Conservation (phyloP, 2,113 vertebrate species). For the Urocitellus parryii region DNA sequence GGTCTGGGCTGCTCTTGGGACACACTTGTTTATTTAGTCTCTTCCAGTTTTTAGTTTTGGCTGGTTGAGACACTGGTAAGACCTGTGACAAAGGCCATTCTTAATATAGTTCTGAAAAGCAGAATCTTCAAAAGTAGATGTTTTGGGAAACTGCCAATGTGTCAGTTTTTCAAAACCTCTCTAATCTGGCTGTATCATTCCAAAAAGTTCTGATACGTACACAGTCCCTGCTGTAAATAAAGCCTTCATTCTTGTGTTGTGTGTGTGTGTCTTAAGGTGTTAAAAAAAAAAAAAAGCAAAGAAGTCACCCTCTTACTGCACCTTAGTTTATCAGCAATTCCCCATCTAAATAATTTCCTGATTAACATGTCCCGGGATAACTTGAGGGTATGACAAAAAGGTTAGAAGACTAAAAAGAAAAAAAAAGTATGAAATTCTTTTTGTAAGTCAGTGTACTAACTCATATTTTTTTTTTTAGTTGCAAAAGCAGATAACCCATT, state of each 20-base stretch:
- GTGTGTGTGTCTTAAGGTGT: background rate
- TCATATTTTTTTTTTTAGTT: constrained; percentile 4
- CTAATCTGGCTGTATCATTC: constrained; percentile 50
- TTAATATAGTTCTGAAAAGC: constrained; percentile 47
- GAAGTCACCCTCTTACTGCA: background rate
- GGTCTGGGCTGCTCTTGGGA: background rate
- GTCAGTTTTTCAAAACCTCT: constrained; percentile 64
- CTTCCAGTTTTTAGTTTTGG: constrained; percentile 37
- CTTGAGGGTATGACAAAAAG: background rate
- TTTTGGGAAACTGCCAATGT: constrained; percentile 50
- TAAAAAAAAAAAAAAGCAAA: constrained; percentile 54
- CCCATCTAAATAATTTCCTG: constrained; percentile 22
- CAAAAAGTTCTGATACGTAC: constrained; percentile 19
- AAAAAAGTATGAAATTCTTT: background rate
- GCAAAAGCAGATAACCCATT: background rate
- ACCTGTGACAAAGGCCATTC: constrained; percentile 4
- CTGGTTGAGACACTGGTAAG: constrained; percentile 13
- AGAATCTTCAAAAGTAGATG: constrained; percentile 63
- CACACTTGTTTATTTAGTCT: constrained; percentile 9
- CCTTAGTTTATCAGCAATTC: constrained; percentile 24
- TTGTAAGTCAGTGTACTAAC: background rate
- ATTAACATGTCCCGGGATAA: constrained; percentile 28
- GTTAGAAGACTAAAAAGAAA: background rate
- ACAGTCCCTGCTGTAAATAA: constrained; percentile 27
- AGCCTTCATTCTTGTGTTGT: background rate